Base-by-base conservation (phyloP, 2,113 vertebrate genomes). In the Mola mola region DNA sequence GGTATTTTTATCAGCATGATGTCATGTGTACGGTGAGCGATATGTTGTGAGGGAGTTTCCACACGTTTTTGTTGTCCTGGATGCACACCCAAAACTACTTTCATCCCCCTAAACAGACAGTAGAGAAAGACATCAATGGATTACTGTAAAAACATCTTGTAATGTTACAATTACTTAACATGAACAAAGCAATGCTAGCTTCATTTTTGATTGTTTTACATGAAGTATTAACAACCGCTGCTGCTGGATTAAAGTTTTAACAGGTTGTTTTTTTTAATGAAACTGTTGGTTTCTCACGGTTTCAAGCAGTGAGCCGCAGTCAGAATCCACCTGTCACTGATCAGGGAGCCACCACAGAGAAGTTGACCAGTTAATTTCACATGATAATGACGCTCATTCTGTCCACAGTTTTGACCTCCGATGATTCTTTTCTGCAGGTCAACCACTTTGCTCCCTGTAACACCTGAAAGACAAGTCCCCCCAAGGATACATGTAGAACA, bases 251-350 rank as follows among this genome's bases (percentile, higher is more conserved):
- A n/a, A n/a, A n/a, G n/a, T n/a, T n/a, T n/a, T n/a, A n/a, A n/a
- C n/a, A n/a, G n/a, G n/a, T n/a, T n/a, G n/a, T n/a, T n/a, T n/a
- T n/a, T n/a, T n/a, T 0, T 2, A 1, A 9, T 33, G 10, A 12
- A 24, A 28, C 13, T 12, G 10, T 13, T 4, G 11, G 19, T 43
- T 34, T 22, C 41, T 43, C 9, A 43, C 11, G 53, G 51, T 2
- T 0, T 16, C 17, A 19, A 17, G 13, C 76, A 79, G 33, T 80
- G 77, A 33, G 56, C 57, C n/a, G 66, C 66, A 33, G 66, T 75
- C 28, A 80, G 40, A 52, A 80, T 12, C 71, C 77, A 80, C 1
- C 0, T 4, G 6, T 29, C 3, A n/a, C 7, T 5, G 43, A 79
- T 47, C 28, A 75, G 33, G 42, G 77, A 71, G 22, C 66, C 71